Conservation (phyloP, 1,140 invertebrate species). For the Pristionchus pacificus region DNA sequence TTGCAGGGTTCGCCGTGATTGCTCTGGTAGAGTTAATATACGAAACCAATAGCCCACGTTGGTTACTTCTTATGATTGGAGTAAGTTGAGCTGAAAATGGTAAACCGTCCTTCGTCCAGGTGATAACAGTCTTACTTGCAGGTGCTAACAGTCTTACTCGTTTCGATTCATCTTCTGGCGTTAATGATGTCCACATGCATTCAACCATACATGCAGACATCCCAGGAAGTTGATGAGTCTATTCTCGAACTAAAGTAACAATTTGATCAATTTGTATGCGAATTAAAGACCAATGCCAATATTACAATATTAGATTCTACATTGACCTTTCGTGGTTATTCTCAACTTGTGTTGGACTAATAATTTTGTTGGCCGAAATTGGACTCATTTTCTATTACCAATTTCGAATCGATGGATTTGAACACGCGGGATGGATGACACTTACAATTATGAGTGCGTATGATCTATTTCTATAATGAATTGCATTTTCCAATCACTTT, state of each 20-base stretch:
- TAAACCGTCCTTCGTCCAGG: not conserved
- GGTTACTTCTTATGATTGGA: slow-evolving; percentile 72
- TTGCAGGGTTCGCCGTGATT: slow-evolving; percentile 65
- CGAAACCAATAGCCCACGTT: slow-evolving; percentile 62
- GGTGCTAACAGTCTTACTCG: slow-evolving; percentile 81
- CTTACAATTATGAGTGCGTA: slow-evolving; percentile 51
- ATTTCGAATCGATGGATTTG: too few relatives aligned
- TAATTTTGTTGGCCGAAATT: slow-evolving; percentile 90
- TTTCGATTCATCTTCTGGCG: slow-evolving; percentile 93
- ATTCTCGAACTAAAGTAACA: not conserved
- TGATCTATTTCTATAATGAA: not conserved
- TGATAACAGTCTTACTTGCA: slow-evolving; percentile 81
- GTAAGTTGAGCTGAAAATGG: not conserved
- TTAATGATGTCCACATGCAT: slow-evolving; percentile 99
- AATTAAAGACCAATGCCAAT: not conserved
- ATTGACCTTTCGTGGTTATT: slow-evolving; percentile 96
- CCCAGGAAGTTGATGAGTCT: not conserved
- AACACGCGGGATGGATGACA: too few relatives aligned
- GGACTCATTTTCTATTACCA: too few relatives aligned
- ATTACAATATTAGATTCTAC: slow-evolving; percentile 68
- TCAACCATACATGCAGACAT: slow-evolving; percentile 67
- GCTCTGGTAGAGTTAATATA: slow-evolving; percentile 91
- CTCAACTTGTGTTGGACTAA: too few relatives aligned
- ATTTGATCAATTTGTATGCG: not conserved
- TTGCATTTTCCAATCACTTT: too few relatives aligned